Evolutionary conservation across 2,888 invertebrate species (phyloP), one percentile per base, ranked within the genome.

Genomic region (Bombylius major): DNA sequence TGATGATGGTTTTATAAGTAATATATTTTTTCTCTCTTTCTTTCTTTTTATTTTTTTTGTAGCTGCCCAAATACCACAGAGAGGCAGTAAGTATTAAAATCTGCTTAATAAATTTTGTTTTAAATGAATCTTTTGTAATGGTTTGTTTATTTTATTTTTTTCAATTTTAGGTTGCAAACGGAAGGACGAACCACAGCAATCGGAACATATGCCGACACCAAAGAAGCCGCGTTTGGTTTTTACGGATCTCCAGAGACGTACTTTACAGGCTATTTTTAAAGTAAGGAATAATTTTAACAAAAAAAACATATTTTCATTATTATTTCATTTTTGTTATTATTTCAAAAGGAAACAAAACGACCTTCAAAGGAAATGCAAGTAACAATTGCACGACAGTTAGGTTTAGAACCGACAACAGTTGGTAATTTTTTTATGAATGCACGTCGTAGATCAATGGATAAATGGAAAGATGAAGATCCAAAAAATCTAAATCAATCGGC

Each of bases 401-500:
- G 97, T 60, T 80, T 98, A 63, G 96, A 97, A 72, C 95, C 97
- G 54, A 95, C 95, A 55, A 98, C 98, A 12, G 97, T 98, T 58
- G 97, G 98, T 52, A 99, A 99, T 76, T 99, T 99, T 82, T 99
- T 99, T 79, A 99, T 99, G 99, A 99, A 99, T 76, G 99, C 99
- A n/a, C 82, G 98, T 59, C 82, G 99, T 65, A 83, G 99, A 63
- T 91, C 91, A 5, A 91, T 91, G 90, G 98, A 98, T 77, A 98
- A 97, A 70, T 98, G 97, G 96, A 89, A 92, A 73, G 96, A 96
- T 70, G 94, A 95, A 67, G 92, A 87, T 50, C 61, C 64, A 1
- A 72, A 70, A 47, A 67, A 66, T 54, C 48, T 63, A 23, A 62
- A 59, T 51, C 51, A 53, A 53, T 58, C 57, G 33, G 55, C 55